Percentiles rank a stretch among this genome's conserved stretches.
Conservation (phyloP, 30 jellyfish, hydroid and myxozoan genomes). For the Aurelia sp. region DNA sequence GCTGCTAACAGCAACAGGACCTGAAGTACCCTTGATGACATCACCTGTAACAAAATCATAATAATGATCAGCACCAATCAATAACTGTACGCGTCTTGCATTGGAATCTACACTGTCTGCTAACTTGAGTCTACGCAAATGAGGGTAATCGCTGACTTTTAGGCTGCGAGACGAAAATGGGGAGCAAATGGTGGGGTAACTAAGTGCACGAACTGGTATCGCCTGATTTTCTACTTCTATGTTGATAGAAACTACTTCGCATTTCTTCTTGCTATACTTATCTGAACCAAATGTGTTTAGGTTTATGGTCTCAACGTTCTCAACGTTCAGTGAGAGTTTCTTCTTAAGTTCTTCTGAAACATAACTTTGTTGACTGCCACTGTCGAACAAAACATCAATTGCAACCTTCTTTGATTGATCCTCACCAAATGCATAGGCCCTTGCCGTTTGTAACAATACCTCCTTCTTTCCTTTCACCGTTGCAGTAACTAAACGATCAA, state of each 20-base stretch:
- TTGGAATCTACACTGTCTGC: background rate
- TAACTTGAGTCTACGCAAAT: conserved; percentile 31
- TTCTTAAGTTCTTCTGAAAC: conserved; percentile 49
- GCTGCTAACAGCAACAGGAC: conserved; percentile 67
- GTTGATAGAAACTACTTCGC: conserved; percentile 9
- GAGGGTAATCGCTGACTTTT: conserved; percentile 36
- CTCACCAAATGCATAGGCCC: conserved; percentile 48
- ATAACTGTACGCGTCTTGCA: conserved; percentile 13
- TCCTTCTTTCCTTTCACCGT: conserved; percentile 48
- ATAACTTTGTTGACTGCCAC: conserved; percentile 54
- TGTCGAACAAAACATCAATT: conserved; percentile 37
- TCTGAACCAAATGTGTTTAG: conserved; percentile 61
- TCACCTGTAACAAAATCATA: conserved; percentile 29
- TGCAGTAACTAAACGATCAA: conserved; percentile 14
- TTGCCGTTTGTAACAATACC: conserved; percentile 55
- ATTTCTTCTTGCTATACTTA: conserved; percentile 32
- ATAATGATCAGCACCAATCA: conserved; percentile 59
- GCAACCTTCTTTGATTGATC: conserved; percentile 26
- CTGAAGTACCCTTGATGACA: conserved; percentile 34
- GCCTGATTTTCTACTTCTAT: conserved; percentile 41
- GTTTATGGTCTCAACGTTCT: conserved; percentile 28
- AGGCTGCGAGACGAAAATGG: conserved; percentile 8
- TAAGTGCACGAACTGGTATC: conserved; percentile 10
- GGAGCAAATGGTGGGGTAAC: conserved; percentile 40
- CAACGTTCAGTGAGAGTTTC: conserved; percentile 42